Conservation (phyloP, 2,113 vertebrate genomes). For the Ctenomys sociabilis region DNA sequence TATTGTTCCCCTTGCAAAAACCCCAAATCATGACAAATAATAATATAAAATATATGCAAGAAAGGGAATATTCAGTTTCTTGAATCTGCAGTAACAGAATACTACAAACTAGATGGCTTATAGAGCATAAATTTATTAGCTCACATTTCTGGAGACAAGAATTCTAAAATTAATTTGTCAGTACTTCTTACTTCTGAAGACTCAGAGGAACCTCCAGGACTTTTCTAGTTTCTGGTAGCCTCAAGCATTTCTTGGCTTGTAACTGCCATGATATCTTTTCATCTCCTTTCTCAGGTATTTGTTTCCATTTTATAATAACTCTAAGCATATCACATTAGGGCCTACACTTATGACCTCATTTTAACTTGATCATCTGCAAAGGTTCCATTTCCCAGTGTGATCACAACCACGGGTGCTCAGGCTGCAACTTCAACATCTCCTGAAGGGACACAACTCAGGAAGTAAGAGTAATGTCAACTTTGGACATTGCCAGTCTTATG, state of each 20-base stretch:
- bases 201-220: not conserved
- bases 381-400: not conserved
- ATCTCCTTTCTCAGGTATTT: not conserved
- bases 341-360: not conserved
- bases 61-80: not conserved
- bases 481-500: too few species aligned
- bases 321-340: not conserved
- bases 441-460: too few species aligned
- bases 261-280: not conserved
- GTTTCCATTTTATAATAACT: not conserved
- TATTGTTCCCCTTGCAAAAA: too few species aligned
- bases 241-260: not conserved
- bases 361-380: not conserved
- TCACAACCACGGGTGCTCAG: not conserved
- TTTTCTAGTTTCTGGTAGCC: too few species aligned
- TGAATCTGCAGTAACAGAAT: not conserved
- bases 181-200: not conserved
- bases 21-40: too few species aligned
- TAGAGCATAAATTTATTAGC: too few species aligned
- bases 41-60: too few species aligned
- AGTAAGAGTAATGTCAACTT: too few species aligned
- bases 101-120: too few species aligned
- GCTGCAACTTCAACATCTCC: not conserved
- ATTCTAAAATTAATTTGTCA: not conserved
- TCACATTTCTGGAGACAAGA: too few species aligned